Evolutionary conservation across 2,888 invertebrate genomes (phyloP).

Genomic region (Drosophila conformis): DNA sequence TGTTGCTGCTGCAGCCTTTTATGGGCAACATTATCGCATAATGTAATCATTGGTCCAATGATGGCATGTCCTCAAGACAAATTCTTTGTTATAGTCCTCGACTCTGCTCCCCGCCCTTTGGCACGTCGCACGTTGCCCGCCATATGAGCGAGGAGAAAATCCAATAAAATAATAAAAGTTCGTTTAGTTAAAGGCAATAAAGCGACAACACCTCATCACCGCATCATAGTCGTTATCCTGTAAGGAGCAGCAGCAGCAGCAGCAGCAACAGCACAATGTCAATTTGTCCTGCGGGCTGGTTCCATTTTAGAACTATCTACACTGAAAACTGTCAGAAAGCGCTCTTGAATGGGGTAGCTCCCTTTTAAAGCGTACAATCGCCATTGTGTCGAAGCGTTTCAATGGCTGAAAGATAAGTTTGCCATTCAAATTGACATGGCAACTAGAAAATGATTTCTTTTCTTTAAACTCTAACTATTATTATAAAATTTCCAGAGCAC

Average conservation of each 20-base stretch:
- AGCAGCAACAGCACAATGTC: conserved; percentile 34
- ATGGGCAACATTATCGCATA: conserved; percentile 80
- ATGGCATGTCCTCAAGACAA: conserved; percentile 80
- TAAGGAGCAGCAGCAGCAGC: conserved; percentile 7
- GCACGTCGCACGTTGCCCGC: background rate
- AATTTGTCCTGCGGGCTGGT: conserved; percentile 39
- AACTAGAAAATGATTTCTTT: background rate
- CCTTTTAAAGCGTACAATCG: background rate
- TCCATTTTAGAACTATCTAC: conserved; percentile 31
- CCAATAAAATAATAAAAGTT: conserved; percentile 79
- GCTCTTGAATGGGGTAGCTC: conserved; percentile 5
- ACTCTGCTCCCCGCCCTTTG: background rate
- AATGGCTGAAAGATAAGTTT: conserved; percentile 7
- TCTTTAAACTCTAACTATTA: background rate
- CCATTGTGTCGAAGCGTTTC: conserved; percentile 11
- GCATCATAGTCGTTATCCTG: conserved; percentile 29
- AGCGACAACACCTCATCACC: conserved; percentile 73
- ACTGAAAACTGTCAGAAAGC: conserved; percentile 12
- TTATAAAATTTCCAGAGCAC: background rate
- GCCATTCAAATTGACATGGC: conserved; percentile 3
- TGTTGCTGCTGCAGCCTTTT: conserved; percentile 65
- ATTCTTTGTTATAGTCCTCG: conserved; percentile 70
- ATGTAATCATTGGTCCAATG: conserved; percentile 80
- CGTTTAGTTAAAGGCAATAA: conserved; percentile 77
- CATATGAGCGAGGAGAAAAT: conserved; percentile 6